Evolutionary conservation across 2,888 invertebrate species (phyloP), one percentile per base, ranked within the genome.

Genomic region (Diaperis boleti): DNA sequence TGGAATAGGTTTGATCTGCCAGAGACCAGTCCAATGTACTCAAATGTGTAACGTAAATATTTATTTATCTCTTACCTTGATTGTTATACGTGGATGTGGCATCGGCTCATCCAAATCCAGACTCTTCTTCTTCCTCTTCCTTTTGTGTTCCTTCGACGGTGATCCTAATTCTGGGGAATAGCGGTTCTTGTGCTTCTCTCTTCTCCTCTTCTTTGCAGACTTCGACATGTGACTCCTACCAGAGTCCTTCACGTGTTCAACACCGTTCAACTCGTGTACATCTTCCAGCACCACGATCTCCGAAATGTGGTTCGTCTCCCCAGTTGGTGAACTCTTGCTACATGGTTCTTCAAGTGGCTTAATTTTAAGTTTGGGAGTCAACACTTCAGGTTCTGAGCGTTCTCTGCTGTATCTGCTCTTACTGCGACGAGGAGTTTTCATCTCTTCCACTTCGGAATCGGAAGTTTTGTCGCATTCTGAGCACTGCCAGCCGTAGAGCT

Each of bases 401-500:
- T 77, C 76, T 33, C 74, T 72, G 59, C 77, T 78, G 64, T 76
- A 78, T 3, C 74, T 86, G 31, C 95, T 89, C 68, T 92, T 87
- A 6, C 95, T 89, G 70, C 92, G 88, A 11, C 96, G 86, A 0
- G 95, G 95, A 0, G 92, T 92, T 72, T 94, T 91, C 33, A 92
- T 89, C 73, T 94, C 89, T 74, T 92, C 91, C 0, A 89, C 87
- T 79, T 94, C 94, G 0, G 93, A 93, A 62, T 92, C 92, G 1
- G 93, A 92, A 0, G 93, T 91, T 76, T 93, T 94, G 80, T 95
- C 94, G 80, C 96, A 97, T 78, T 96, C 95, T 0, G 96, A 96
- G 79, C 96, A 96, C 83, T 96, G 96, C 97, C 97, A 98, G 69
- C 96, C 96, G 82, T 95, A 95, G 0, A 92, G 87, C 82, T 96